Evolutionary conservation across 2,888 invertebrate genomes (phyloP), one percentile per base, ranked within the genome.

Genomic region (Rhopalosiphum nymphaeae): DNA sequence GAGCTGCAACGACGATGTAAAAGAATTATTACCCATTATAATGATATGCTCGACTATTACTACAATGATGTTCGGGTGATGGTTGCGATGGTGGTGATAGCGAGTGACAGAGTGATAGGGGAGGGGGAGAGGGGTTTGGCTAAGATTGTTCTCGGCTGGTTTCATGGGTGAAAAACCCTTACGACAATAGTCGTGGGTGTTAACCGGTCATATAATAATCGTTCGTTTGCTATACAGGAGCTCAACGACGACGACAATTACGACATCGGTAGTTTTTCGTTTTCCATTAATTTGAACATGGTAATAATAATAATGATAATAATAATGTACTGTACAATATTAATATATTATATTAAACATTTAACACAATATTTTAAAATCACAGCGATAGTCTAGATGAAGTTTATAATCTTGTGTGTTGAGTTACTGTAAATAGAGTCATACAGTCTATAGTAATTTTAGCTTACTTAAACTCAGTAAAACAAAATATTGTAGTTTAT

Each of bases 131-230:
- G 21, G 36, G 78, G 78, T 21, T 21, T 21, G 7, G 78, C 36
- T 36, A 36, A 78, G 78, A 78, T 78, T 36, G 78, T 78, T 78
- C 78, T 42, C 78, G 9, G 78, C n/a, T n/a, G 67, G 92, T 88
- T 87, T 88, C 61, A 42, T 57, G 87, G 88, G 61, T 88, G 61
- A 92, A 92, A 91, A 92, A 92, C 49, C 67, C 21, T 36, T 42
- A 87, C 87, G 78, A 86, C 85, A 92, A 86, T 46, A 57, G 67
- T 42, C 11, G 92, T 92, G 93, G 93, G 93, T 89, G 93, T 93
- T 93, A 89, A 93, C 84, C 89, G 93, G 84, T 84, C 91, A 49
- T 49, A 7, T 29, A 26, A 87, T 92, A 53, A 86, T 92, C 86
- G 61, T 92, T 92, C 13, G 25, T 25, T 29, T 44, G 91, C 26